A percentile compares a stretch with the other conserved stretches of the same genome.
phyloP scores from a whole-genome alignment of 2,888 invertebrate species.

The Drosophila mimica region DNA sequence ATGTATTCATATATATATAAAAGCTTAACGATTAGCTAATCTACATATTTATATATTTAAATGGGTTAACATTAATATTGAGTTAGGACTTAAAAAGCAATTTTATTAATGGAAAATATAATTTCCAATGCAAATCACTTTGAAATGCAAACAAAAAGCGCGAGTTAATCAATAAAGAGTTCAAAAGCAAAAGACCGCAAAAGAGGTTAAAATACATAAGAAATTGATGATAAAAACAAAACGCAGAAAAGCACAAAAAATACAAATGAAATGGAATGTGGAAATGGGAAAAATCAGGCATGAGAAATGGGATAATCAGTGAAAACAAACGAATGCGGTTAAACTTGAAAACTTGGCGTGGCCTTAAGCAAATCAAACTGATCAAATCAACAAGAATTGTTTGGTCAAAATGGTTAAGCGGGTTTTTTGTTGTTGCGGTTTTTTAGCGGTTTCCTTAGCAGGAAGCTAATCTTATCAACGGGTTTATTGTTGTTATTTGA shows the following conservation, averaged over 20 bases:
- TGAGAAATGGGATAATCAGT: slow-evolving; percentile 5
- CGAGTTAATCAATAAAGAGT: slow-evolving; percentile 22
- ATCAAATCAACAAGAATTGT: slow-evolving; percentile 7
- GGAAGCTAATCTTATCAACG: slow-evolving; percentile 56
- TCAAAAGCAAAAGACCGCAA: slow-evolving; percentile 24
- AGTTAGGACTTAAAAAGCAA: background rate
- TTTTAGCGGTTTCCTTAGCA: slow-evolving; percentile 40
- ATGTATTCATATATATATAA: background rate
- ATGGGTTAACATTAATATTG: background rate
- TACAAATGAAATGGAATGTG: background rate
- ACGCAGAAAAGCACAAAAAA: slow-evolving; percentile 1
- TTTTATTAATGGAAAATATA: slow-evolving; percentile 7
- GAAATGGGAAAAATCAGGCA: slow-evolving; percentile 2
- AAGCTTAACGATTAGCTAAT: slow-evolving; percentile 6
- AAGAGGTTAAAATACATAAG: slow-evolving; percentile 25
- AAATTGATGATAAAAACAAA: slow-evolving; percentile 50
- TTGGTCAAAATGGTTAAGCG: slow-evolving; percentile 23
- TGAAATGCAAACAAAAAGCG: slow-evolving; percentile 10
- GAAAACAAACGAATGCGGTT: slow-evolving; percentile 42
- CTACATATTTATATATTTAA: background rate
- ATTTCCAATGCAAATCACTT: slow-evolving; percentile 39
- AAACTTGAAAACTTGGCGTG: slow-evolving; percentile 44
- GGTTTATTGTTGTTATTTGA: slow-evolving; percentile 39
- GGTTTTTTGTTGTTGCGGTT: background rate
- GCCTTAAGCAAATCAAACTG: background rate